Evolutionary conservation across 2,888 invertebrate genomes (phyloP), one percentile per base, ranked within the genome.

Genomic region (Sisyra nigra): DNA sequence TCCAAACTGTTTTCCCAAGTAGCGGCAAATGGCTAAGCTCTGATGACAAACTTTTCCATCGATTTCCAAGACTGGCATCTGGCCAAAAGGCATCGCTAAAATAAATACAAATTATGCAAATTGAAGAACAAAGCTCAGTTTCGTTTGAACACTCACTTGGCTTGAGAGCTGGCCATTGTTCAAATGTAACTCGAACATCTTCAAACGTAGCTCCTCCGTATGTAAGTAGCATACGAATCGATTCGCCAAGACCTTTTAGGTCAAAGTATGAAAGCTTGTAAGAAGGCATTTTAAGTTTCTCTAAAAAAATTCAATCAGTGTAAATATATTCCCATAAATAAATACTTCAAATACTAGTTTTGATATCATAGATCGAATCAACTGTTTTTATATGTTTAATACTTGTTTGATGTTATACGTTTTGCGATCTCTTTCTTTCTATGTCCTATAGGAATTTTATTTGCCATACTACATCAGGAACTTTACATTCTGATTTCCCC

Each of bases 181-280:
- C 65, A 39, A 60, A 55, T 40, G 68, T 63, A 45, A 76, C 61
- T 44, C 77, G 66, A 39, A 57, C 54, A 60, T 78, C 78, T 57
- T 76, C 73, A 53, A 74, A 78, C 46, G 74, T 67, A 41, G 71
- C 57, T 46, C 65, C 68, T 39, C 73, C 72, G 52, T 76, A 76
- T 46, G 70, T 71, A 46, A 78, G 60, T 7, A 78, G 59, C 48
- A 72, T 72, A 48, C 77, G 66, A 51, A 76, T 67, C 33, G 76
- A 72, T 57, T 78, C 78, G 30, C 66, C 77, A 40, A 76, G 58
- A 11, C 71, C 76, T 57, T 68, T 72, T 15, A 74, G 63, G 51
- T 71, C 65, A 56, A 77, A 78, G 51, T 78, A 78, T 45, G 68
- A 69, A 18, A 78, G 54, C 48, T 71, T 78, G 58, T 72, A 75